Evolutionary conservation across 2,113 vertebrate genomes (phyloP), one percentile per base, ranked within the genome.

Genomic region (Peromyscus polionotus): DNA sequence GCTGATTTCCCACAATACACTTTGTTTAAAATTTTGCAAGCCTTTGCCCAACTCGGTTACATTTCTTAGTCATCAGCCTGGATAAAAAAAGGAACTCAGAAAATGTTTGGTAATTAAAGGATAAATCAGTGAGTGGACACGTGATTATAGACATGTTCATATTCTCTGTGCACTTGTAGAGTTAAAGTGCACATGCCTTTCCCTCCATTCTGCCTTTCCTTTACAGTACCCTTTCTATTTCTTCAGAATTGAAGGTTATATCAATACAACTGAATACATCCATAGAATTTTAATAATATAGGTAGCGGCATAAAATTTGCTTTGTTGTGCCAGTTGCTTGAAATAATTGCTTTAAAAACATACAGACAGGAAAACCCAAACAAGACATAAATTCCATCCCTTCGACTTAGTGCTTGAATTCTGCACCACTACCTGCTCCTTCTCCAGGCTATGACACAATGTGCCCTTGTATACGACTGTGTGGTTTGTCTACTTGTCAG

Each of bases 401-500:
- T 88, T 33, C 7, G 12, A 45, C 57, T 31, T 93, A 68, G 39
- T 67, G 39, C 31, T 61, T 68, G 9, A 65, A 59, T 36, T 54
- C 19, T 73, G 28, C 0, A n/a, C n/a, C 4, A 4, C 65, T 68
- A 72, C 22, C 33, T 80, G 54, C 9, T 65, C 67, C 68, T 95
- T 95, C 48, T 39, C 59, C 11, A 26, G n/a, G 7, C 24, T 86
- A 39, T 79, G n/a, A 88, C 88, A 72, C 33, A 45, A 19, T 36
- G 26, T 17, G 70, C 1, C 48, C 39, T 45, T 80, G 42, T 28
- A 33, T 13, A 45, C 31, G 92, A 83, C 31, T 42, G 19, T 59
- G 4, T 67, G 42, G 83, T 80, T 72, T 87, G 84, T 94, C 89
- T 90, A 76, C 54, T 75, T 95, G 81, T 51, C 97, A 75, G 76